phyloP scores from a whole-genome alignment of 2,797 vertebrate species.

The Dryobates pubescens region DNA sequence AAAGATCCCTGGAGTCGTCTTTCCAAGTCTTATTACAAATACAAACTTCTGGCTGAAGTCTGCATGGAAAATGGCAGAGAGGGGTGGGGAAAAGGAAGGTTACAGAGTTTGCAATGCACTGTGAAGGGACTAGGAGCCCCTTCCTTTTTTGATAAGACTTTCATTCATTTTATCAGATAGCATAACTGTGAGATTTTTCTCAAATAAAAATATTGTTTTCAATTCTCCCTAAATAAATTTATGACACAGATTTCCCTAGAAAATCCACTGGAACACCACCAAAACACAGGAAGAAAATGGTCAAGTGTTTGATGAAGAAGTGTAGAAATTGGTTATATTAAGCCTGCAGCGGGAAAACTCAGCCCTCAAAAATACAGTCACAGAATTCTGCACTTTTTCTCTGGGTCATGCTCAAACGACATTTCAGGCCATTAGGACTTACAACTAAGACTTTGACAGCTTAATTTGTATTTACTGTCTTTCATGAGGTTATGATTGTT shows the following conservation, averaged over 20 bases:
- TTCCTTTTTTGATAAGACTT: neutral
- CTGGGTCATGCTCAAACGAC: neutral
- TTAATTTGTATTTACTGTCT: slow-evolving; percentile 31
- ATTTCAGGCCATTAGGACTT: neutral
- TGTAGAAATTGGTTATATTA: neutral
- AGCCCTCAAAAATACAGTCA: neutral
- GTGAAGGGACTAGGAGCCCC: fast-evolving
- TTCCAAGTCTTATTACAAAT: neutral
- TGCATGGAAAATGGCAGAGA: neutral
- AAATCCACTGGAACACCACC: neutral
- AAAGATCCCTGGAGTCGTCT: neutral
- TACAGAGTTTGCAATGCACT: neutral
- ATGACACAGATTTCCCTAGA: neutral
- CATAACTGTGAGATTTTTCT: neutral
- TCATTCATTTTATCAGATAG: fast-evolving
- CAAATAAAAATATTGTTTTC: neutral
- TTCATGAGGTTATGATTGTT: neutral
- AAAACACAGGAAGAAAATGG: neutral
- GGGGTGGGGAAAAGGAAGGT: neutral
- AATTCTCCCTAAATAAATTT: neutral
- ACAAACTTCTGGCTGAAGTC: neutral
- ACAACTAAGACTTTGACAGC: neutral
- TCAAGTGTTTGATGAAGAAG: neutral
- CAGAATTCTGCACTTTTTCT: neutral
- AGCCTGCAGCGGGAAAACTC: neutral